Base-by-base conservation (phyloP, 2,113 vertebrate genomes). In the Balaenoptera acutorostrata region DNA sequence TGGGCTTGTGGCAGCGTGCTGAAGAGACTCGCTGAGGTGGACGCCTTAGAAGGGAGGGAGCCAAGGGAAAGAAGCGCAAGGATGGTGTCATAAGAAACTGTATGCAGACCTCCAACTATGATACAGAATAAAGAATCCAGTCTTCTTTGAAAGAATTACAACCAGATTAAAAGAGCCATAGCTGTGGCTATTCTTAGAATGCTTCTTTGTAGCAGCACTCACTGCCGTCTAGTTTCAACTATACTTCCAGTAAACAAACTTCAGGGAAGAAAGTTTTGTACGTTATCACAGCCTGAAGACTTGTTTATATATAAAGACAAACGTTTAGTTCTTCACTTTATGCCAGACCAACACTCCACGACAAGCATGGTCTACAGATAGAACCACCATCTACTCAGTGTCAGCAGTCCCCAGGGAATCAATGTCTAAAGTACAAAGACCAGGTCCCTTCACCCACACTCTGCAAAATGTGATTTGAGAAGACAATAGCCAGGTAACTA, bases 71-170 rank as follows among this genome's bases (percentile, higher is more conserved):
- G 49, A 31, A 78, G 41, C 25, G 0, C 3, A 61, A 82, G 25
- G 14, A 66, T 2, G 44, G 44, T 21, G 39, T 75, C 46, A 15
- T 15, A 75, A 74, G 5, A 59, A 88, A 68, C 33, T 36, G 87
- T 8, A 20, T 46, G 29, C n/a, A 92, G 64, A 92, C 17, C 59
- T 49, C 31, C 49, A 96, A 77, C 69, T 64, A 68, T 21, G 12
- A 88, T 14, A 68, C 7, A 64, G 15, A 68, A n/a, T 66, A 44
- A 41, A 94, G 10, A 89, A 74, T 36, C 17, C 3, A 17, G 41
- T 85, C 78, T 87, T 96, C 39, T 39, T 81, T 75, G 12, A 69
- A 88, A 84, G 59, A 85, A 59, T 72, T 88, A 87, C 93, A 90
- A 27, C 17, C 63, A 88, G 52, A 61, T 69, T 72, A 85, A 91